Conservation (phyloP, 2,888 invertebrate species). For the Chrysina gloriosa region DNA sequence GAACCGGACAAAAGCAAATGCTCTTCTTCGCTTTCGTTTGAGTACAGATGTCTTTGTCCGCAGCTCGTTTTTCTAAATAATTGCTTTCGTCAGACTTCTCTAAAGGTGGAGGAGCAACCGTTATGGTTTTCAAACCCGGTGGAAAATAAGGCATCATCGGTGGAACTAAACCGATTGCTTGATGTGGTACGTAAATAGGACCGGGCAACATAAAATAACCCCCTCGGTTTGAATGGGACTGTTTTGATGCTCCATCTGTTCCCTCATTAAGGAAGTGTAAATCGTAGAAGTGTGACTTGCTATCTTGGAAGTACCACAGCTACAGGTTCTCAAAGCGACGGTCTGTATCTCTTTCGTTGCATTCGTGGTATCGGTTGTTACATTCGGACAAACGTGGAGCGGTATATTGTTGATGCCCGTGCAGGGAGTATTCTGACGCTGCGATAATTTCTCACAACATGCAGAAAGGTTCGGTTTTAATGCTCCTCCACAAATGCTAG, state of each 20-base stretch:
- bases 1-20: neutral
- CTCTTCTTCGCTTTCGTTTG: conserved; percentile 5
- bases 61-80: neutral
- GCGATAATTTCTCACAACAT: no score
- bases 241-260: no score
- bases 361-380: no score
- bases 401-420: no score
- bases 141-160: conserved; percentile 5
- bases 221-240: neutral
- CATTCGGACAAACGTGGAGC: no score
- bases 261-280: neutral
- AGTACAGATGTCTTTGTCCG: neutral
- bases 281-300: neutral
- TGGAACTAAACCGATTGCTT: conserved; percentile 1
- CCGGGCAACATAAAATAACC: conserved; percentile 23
- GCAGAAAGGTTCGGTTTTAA: no score
- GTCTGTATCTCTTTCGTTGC: neutral
- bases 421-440: no score
- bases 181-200: conserved; percentile 24
- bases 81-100: neutral
- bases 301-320: neutral
- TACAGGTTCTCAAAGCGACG: neutral
- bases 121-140: conserved; percentile 23
- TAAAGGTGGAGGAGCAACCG: neutral
- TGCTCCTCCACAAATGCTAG: no score